A percentile compares a stretch with the other conserved stretches of the same genome.
These are phyloP conservation scores for Agriopis leucophaearia DNA, from an alignment of 2,888 invertebrate genomes.

Conservation along the genomic window DNA sequence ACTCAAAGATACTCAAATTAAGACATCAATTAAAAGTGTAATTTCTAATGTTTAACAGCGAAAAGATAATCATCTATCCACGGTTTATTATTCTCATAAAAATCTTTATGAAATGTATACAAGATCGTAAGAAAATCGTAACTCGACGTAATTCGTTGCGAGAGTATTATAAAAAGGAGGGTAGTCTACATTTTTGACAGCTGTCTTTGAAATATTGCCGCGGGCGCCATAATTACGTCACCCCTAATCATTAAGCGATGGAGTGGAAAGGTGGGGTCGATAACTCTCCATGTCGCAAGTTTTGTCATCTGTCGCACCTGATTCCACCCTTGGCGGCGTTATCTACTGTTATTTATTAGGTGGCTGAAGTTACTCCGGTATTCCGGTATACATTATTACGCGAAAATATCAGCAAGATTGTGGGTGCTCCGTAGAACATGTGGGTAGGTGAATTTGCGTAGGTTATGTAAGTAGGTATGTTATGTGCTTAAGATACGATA, in stretches of 20 bases:
- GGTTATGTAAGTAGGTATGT: too few relatives aligned
- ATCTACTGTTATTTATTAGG: conserved; percentile 44
- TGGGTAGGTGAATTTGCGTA: conserved; percentile 1
- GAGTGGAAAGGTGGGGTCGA: conserved; percentile 61
- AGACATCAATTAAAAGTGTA: conserved; percentile 41
- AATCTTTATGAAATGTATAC: conserved; percentile 59
- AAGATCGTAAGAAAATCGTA: conserved; percentile 57
- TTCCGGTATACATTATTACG: conserved; percentile 14
- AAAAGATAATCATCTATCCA: conserved; percentile 37
- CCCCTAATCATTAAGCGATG: conserved; percentile 64
- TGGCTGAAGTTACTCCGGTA: conserved; percentile 25
- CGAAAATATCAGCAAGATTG: conserved; percentile 18
- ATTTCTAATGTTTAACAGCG: conserved; percentile 39
- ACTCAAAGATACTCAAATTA: conserved; percentile 34
- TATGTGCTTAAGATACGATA: conserved; percentile 2
- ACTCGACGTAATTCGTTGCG: conserved; percentile 23
- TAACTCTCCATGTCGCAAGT: conserved; percentile 44
- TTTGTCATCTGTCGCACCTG: conserved; percentile 54
- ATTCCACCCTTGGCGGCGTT: conserved; percentile 45
- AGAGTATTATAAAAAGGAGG: conserved; percentile 57
- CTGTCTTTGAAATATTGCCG: conserved; percentile 67
- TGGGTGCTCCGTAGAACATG: background rate
- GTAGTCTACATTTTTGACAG: conserved; percentile 63
- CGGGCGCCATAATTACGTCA: conserved; percentile 72
- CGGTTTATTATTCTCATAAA: conserved; percentile 61